Percentiles rank a stretch among this genome's conserved stretches.
Conservation (phyloP, 1,140 invertebrate species). For the Delia radicum region DNA sequence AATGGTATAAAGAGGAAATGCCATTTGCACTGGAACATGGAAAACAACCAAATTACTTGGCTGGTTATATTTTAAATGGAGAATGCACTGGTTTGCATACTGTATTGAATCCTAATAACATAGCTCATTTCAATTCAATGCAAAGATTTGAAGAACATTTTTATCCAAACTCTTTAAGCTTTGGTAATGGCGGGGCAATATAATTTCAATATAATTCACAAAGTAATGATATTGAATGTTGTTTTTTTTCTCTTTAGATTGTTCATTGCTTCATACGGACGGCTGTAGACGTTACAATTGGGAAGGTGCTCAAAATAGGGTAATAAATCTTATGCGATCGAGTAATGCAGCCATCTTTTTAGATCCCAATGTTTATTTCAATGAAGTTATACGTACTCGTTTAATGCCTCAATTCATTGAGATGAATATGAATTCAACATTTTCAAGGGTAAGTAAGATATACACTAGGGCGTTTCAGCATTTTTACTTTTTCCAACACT, state of each 20-base stretch:
- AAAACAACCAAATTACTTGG: constrained; percentile 36
- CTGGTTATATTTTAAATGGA: constrained; percentile 37
- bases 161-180: constrained; percentile 77
- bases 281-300: constrained; percentile 60
- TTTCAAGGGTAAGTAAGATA: constrained; percentile 41
- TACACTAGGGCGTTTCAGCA: too few species aligned
- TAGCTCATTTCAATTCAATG: constrained; percentile 57
- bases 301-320: constrained; percentile 66
- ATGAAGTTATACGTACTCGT: constrained; percentile 62
- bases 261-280: constrained; percentile 58
- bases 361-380: constrained; percentile 66
- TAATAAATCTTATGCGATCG: constrained; percentile 64
- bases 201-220: background rate
- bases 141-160: constrained; percentile 72
- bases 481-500: background rate
- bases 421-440: constrained; percentile 32
- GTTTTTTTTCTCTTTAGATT: constrained; percentile 51
- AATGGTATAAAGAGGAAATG: constrained; percentile 95
- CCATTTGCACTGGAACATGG: constrained; percentile 57
- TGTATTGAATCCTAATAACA: constrained; percentile 44
- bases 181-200: constrained; percentile 60
- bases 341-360: constrained; percentile 67
- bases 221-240: background rate
- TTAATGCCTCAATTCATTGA: constrained; percentile 65
- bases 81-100: constrained; percentile 43